Conservation (phyloP, 2,888 invertebrate species). For the Uropetala carovei region DNA sequence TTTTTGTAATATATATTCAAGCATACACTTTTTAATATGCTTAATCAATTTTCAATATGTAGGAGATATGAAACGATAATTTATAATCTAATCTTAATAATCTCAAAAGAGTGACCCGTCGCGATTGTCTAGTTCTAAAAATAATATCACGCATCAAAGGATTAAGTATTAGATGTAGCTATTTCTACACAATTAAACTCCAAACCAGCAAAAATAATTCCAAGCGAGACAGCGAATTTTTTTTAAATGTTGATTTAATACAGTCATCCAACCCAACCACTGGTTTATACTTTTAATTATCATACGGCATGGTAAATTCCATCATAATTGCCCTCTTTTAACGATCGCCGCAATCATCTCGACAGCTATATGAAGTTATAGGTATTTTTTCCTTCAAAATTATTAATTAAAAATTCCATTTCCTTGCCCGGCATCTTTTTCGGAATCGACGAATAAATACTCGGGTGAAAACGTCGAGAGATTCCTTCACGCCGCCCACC, state of each 20-base stretch:
- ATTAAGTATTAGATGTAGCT: no score
- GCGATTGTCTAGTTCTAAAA: no score
- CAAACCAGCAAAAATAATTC: neutral
- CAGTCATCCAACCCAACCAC: neutral
- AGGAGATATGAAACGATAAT: no score
- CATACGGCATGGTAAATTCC: neutral
- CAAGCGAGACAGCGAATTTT: neutral
- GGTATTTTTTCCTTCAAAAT: neutral
- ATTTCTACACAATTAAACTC: no score
- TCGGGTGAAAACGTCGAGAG: neutral
- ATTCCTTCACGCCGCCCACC: neutral
- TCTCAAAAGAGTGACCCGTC: no score
- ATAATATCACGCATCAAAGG: no score
- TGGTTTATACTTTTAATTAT: neutral
- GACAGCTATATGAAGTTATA: neutral
- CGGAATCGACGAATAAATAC: neutral
- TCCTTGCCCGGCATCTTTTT: neutral
- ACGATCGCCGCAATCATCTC: neutral
- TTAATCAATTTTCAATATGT: no score
- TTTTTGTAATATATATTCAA: no score
- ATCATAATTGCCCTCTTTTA: neutral
- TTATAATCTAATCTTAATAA: no score
- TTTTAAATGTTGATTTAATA: neutral
- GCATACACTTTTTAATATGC: no score
- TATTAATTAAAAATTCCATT: slow-evolving; percentile 21